Base-by-base conservation (phyloP, 2,888 invertebrate genomes). In the Salpingus planirostris region DNA sequence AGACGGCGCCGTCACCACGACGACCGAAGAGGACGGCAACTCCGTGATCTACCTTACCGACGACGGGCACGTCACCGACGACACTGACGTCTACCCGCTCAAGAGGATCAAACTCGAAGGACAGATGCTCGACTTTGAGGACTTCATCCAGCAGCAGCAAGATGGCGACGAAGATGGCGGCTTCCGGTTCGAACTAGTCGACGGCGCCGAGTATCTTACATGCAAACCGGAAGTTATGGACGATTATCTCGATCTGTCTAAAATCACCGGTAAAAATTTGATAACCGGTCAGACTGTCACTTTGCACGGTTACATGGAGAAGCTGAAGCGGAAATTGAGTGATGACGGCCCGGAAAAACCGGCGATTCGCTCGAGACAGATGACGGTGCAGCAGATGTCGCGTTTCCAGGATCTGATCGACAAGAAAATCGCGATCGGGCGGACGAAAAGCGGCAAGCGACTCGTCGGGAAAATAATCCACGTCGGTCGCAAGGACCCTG, bases 261-360 rank as follows among this genome's bases (percentile, higher is more conserved):
- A 39, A 25, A 50, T 52, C 24, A 43, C 43, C 7, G 56, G 56
- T 11, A 46, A 39, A 24, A 52, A 56, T 30, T 31, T 52, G 6
- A 33, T 52, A 15, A 55, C 56, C 2, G 56, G 56, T 6, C 54
- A 55, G 37, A 47, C 44, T 2, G 50, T 56, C 3, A 46, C 49
- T 1, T 36, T 55, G 11, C 42, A 52, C 7, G 46, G 42, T 29
- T 52, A 52, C 31, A 39, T 56, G 40, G 42, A 50, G 23, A 55
- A 49, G 31, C 26, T 50, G 10, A 36, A 46, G 27, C 37, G 27
- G 23, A 45, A 43, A 15, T 14, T 34, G 2, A 24, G 33, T 3
- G 5, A 18, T 6, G 5, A 18, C 18, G 5, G 8, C 5, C 18
- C 18, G 18, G 8, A 6, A 6, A 5, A 5, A 8, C 18, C 18